Evolutionary conservation across 2,888 invertebrate species (phyloP).

Genomic region (Abrostola tripartita): DNA sequence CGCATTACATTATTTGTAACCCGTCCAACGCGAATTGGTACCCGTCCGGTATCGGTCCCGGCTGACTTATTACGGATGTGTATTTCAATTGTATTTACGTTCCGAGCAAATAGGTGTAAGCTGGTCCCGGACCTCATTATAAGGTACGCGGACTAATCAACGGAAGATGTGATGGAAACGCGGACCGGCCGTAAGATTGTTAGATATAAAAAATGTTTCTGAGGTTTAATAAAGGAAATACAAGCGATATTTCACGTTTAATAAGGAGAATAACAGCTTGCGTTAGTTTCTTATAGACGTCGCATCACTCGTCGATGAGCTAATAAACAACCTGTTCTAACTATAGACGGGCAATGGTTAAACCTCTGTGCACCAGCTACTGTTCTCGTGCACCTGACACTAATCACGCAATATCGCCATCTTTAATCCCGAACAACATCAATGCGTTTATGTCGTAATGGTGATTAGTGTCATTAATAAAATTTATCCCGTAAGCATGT

Average conservation of each 20-base stretch:
- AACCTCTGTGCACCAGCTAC: conserved; percentile 25
- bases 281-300: conserved; percentile 11
- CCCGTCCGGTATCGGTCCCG: conserved; percentile 46
- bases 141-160: conserved; percentile 23
- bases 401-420: conserved; percentile 37
- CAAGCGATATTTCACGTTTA: conserved; percentile 6
- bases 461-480: conserved; percentile 47
- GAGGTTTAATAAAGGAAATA: background rate
- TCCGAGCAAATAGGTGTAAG: conserved; percentile 31
- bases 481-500: conserved; percentile 35
- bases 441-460: conserved; percentile 35
- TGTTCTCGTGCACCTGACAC: conserved; percentile 39
- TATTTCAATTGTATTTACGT: conserved; percentile 56
- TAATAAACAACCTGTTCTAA: conserved; percentile 25
- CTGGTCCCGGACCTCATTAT: conserved; percentile 41
- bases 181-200: background rate
- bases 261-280: background rate
- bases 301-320: conserved; percentile 19
- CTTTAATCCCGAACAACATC: conserved; percentile 33
- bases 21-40: conserved; percentile 65
- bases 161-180: background rate
- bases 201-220: conserved; percentile 5
- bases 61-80: conserved; percentile 56
- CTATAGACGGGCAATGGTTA: conserved; percentile 31
- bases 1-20: conserved; percentile 75